Evolutionary conservation across 2,797 vertebrate genomes (phyloP), one percentile per base, ranked within the genome.

Genomic region (Masticophis lateralis): DNA sequence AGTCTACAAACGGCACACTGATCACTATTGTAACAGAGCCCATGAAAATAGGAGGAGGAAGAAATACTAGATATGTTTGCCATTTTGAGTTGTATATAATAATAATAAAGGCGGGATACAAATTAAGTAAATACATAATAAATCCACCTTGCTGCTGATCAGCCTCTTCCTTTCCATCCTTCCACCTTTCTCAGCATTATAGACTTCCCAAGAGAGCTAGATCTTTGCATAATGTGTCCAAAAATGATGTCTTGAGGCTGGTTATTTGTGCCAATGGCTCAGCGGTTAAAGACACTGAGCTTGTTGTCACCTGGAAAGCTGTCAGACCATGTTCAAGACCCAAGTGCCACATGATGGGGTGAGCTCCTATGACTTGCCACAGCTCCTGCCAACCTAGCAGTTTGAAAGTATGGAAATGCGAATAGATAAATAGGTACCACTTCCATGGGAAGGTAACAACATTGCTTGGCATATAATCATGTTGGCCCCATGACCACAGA

Each of bases 261-360:
- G 32, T 37, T 9, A 43, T 22, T 79, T 79, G 18, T 22, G 63
- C 63, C 13, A 32, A 32, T 16, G 13, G 63, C n/a, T 69, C 28
- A 69, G 63, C 1, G 2, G 14, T 69, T 66, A 16, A n/a, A 66
- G 63, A n/a, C 2, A 66, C 63, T 32, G 63, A 69, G 63, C 13
- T 69, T 69, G 28, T 66, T 66, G 28, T 32, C 63, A 69, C 14
- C 2, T 66, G 63, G 28, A 32, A 69, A 69, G n/a, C 63, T 69
- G 13, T 16, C 28, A 16, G 63, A 32, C 13, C n/a, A 69, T 5
- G 13, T 69, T 69, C n/a, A 16, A 69, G 63, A 32, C 63, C 13
- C 28, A 16, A 69, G 63, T 5, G 0, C n/a, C 2, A 0, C n/a
- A 2, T n/a, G 63, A 14, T 0, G 2, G 63, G 63, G 13, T 69